Base-by-base conservation (phyloP, 2,888 invertebrate species). In the Sesia apiformis region DNA sequence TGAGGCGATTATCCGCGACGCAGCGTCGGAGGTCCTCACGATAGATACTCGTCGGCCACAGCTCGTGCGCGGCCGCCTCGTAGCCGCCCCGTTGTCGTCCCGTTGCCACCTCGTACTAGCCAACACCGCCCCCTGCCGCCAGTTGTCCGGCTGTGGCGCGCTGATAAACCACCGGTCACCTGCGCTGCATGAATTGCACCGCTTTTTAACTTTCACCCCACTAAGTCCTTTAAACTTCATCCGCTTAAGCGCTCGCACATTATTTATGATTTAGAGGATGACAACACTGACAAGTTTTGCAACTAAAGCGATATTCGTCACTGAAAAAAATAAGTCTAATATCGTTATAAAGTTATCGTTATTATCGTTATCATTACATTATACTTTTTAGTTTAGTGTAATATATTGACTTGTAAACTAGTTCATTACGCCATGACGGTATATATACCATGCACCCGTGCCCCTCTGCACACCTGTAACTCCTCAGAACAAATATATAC, bases 141-240 rank as follows among this genome's bases (percentile, higher is more conserved):
- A 51, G 62, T 63, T 65, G 66, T 67, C 52, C 65, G 72, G 63
- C 83, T 88, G 88, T 79, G 71, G 66, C 69, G 66, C 70, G 67
- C 82, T 81, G 89, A 88, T 89, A 89, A 87, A 84, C 76, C 81
- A 64, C 78, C 78, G 85, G 84, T 87, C 89, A 88, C 89, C 87
- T 87, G 89, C 81, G 74, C 82, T 82, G 86, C 88, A 86, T 85
- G 82, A 84, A 84, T 81, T 84, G 84, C 83, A 84, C 73, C 81
- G 85, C 87, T 87, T 88, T 89, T 88, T 87, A 88, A 86, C 86
- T 85, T 81, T 81, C 78, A 81, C 78, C 78, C 77, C 73, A 69
- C 80, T 81, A 81, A 84, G 78, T 81, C 81, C 78, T 78, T 78
- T 81, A 82, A 86, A 86, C 81, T 86, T 84, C 76, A 80, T 80